phyloP scores from a whole-genome alignment of 2,888 invertebrate species.

The Protodeltote pygarga region DNA sequence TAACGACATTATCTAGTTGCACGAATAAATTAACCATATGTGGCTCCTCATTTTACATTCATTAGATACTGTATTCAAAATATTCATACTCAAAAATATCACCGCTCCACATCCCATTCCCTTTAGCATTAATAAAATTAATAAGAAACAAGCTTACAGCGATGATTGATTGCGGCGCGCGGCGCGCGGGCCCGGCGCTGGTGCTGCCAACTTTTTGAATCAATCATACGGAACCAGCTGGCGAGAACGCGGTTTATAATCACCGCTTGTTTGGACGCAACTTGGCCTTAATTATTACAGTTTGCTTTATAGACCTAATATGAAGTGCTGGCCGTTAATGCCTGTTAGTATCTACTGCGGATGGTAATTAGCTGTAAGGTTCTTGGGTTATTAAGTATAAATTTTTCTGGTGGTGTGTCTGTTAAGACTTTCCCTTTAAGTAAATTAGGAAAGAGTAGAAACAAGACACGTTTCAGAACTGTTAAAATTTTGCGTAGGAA shows the following conservation, averaged over 20 bases:
- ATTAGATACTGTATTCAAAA: too few relatives aligned
- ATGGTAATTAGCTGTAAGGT: background rate
- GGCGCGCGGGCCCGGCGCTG: slow-evolving; percentile 8
- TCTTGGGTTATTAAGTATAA: too few relatives aligned
- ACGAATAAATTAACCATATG: too few relatives aligned
- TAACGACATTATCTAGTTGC: too few relatives aligned
- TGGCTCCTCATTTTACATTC: too few relatives aligned
- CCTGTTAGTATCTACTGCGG: background rate
- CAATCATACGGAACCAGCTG: slow-evolving; percentile 45
- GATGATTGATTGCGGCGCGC: slow-evolving; percentile 46
- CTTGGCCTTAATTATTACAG: slow-evolving; percentile 31
- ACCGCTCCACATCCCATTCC: slow-evolving; percentile 14
- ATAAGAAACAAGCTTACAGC: slow-evolving; percentile 38
- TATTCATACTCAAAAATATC: too few relatives aligned
- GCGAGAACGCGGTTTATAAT: slow-evolving; percentile 33
- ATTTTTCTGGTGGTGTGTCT: too few relatives aligned
- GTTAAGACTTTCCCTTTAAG: too few relatives aligned
- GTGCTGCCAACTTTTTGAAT: slow-evolving; percentile 52
- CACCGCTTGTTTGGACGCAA: slow-evolving; percentile 31
- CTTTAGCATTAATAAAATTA: slow-evolving; percentile 37
- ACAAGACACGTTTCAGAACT: too few relatives aligned
- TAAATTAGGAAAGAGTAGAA: too few relatives aligned
- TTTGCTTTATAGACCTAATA: slow-evolving; percentile 16
- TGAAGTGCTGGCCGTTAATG: background rate
- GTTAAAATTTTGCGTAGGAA: too few relatives aligned